Evolutionary conservation across 2,797 vertebrate genomes (phyloP).

Genomic region (Melanogrammus aeglefinus): DNA sequence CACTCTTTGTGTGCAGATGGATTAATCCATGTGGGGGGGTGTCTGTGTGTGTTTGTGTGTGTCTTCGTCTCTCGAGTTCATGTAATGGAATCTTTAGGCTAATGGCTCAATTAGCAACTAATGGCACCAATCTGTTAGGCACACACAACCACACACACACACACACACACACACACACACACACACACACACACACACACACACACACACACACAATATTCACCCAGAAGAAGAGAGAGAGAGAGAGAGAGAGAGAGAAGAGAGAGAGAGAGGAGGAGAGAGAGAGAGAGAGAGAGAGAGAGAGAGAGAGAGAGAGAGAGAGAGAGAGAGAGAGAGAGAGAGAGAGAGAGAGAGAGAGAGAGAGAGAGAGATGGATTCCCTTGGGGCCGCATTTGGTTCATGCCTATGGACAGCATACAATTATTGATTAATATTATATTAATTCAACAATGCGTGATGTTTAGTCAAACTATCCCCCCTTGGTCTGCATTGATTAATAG

Average conservation of each 20-base stretch:
- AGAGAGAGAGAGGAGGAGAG: constrained; percentile 4
- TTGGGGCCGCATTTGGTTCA: not conserved
- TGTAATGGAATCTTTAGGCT: too few species aligned
- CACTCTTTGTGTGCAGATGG: too few species aligned
- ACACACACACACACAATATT: constrained; percentile 5
- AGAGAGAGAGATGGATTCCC: not conserved
- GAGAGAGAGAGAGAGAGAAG: not conserved
- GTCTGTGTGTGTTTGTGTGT: too few species aligned
- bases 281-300: not conserved
- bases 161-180: not conserved
- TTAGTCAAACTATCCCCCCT: not conserved
- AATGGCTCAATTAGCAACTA: not conserved
- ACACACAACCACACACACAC: constrained; percentile 6
- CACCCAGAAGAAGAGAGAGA: too few species aligned
- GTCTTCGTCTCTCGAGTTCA: too few species aligned
- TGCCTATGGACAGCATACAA: not conserved
- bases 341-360: not conserved
- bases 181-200: too few species aligned
- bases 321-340: constrained; percentile 1
- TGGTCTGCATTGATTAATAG: not conserved
- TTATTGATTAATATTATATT: not conserved
- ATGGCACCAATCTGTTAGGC: not conserved
- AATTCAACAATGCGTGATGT: constrained; percentile 12
- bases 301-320: not conserved
- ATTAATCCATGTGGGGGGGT: too few species aligned